These are phyloP conservation scores for Laothoe populi DNA, from an alignment of 2,888 invertebrate species.

Conservation along the genomic window DNA sequence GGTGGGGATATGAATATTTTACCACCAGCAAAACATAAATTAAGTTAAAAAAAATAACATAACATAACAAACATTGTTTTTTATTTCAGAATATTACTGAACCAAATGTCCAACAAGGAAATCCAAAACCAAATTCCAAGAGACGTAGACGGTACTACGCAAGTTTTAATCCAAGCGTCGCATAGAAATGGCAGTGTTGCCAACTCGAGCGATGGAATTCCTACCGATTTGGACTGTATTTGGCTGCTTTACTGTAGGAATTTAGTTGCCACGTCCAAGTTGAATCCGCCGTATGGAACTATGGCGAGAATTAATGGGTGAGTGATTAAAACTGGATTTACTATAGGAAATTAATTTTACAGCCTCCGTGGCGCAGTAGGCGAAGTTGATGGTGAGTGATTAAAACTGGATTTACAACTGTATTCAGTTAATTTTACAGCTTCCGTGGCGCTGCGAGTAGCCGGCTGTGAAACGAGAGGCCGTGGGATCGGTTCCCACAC, in stretches of 20 bases:
- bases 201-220: slow-evolving; percentile 46
- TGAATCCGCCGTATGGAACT: slow-evolving; percentile 82
- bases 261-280: slow-evolving; percentile 78
- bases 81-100: slow-evolving; percentile 62
- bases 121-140: slow-evolving; percentile 60
- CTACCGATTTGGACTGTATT: slow-evolving; percentile 82
- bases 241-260: slow-evolving; percentile 86
- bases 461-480: too few species aligned
- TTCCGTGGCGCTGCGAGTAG: too few species aligned
- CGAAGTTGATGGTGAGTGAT: too few species aligned
- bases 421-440: too few species aligned
- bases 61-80: neutral
- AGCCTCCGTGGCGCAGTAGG: too few species aligned
- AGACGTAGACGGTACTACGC: slow-evolving; percentile 66
- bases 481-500: too few species aligned
- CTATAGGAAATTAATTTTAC: too few species aligned
- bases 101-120: slow-evolving; percentile 63
- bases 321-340: too few species aligned
- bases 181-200: slow-evolving; percentile 54
- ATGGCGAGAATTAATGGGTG: slow-evolving; percentile 86
- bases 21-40: too few species aligned
- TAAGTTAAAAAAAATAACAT: neutral
- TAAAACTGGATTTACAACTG: too few species aligned
- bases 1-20: too few species aligned
- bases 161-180: slow-evolving; percentile 68